Percentiles rank a stretch among this genome's conserved stretches.
Conservation (phyloP, 2,113 vertebrate species). For the Loxodonta africana region DNA sequence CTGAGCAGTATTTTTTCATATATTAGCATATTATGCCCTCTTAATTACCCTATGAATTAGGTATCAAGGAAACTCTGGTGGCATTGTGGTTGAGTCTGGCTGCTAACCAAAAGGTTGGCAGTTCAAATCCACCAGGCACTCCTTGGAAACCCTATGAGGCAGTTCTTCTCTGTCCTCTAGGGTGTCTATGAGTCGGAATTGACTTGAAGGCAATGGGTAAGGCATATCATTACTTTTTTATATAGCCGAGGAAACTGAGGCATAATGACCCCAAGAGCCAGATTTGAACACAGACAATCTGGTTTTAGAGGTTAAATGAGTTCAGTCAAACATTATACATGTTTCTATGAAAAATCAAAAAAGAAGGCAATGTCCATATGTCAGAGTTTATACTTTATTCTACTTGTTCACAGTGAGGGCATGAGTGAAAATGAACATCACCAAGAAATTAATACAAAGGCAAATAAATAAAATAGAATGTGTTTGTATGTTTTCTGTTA, state of each 20-base stretch:
- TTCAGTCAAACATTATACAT: background rate
- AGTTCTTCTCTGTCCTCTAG: too few relatives aligned
- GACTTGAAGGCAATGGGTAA: too few relatives aligned
- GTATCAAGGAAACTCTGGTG: too few relatives aligned
- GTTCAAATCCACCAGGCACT: too few relatives aligned
- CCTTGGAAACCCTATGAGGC: too few relatives aligned
- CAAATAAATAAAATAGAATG: background rate
- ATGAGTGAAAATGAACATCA: background rate
- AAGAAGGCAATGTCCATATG: rapidly evolving
- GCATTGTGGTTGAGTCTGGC: too few relatives aligned
- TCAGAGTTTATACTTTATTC: background rate
- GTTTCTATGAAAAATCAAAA: background rate
- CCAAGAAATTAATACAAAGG: background rate
- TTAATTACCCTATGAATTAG: background rate
- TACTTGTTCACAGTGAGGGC: background rate
- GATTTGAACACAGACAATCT: background rate
- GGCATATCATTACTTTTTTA: background rate
- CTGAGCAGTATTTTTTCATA: conserved; percentile 19
- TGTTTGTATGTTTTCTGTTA: background rate
- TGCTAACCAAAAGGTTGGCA: too few relatives aligned
- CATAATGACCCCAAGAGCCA: background rate
- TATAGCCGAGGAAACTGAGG: background rate
- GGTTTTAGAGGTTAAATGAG: background rate
- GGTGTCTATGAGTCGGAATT: too few relatives aligned
- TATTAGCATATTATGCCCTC: background rate